phyloP scores from a whole-genome alignment of 2,797 vertebrate species.

The Sebastes trivittatus region DNA sequence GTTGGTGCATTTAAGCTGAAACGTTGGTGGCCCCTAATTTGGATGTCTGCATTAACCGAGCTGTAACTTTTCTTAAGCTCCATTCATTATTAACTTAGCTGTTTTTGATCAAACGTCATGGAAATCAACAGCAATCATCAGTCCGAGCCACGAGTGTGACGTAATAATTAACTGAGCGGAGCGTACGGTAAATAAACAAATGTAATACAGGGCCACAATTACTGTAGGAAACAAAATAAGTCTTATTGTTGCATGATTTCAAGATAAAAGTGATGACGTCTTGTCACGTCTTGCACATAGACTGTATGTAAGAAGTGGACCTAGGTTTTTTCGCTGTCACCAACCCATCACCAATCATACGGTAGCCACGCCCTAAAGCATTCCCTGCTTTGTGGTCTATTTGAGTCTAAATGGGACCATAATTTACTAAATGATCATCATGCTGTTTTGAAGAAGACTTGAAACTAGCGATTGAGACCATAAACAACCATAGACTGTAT shows the following conservation, averaged over 20 bases:
- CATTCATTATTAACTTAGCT: constrained; percentile 41
- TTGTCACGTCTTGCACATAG: too few species aligned
- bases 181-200: constrained; percentile 30
- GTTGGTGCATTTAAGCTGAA: constrained; percentile 22
- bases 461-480: too few species aligned
- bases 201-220: constrained; percentile 28
- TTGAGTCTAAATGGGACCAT: too few species aligned
- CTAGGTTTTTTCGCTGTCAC: too few species aligned
- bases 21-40: constrained; percentile 67
- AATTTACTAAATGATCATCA: too few species aligned
- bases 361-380: too few species aligned
- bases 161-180: constrained; percentile 12
- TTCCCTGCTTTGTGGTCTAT: too few species aligned
- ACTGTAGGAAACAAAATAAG: background rate
- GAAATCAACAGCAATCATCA: constrained; percentile 38
- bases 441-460: too few species aligned
- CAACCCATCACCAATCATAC: too few species aligned
- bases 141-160: constrained; percentile 1
- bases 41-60: constrained; percentile 29
- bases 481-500: too few species aligned
- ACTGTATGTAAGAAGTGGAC: too few species aligned
- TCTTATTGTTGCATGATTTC: background rate
- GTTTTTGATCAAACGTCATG: constrained; percentile 52
- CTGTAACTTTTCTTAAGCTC: constrained; percentile 41
- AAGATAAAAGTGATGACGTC: constrained; percentile 3